phyloP scores from a whole-genome alignment of 2,888 invertebrate genomes.

The Lumbricus terrestris region DNA sequence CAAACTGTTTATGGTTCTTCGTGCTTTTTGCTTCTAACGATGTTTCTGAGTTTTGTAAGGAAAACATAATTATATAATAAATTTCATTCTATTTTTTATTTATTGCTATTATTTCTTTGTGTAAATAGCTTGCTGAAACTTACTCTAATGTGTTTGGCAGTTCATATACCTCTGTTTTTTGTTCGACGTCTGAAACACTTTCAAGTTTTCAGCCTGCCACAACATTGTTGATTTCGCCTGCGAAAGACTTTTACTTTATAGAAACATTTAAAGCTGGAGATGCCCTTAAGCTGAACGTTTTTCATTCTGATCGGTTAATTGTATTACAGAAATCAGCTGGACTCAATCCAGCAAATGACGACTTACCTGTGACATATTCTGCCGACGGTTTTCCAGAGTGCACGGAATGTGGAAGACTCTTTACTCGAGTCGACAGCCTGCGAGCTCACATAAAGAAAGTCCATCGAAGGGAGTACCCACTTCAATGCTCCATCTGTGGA shows the following conservation, averaged over 20 bases:
- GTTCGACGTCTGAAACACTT: neutral
- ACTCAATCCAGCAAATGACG: neutral
- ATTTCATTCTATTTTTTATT: no score
- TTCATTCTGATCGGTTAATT: constrained; percentile 3
- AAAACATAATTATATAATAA: no score
- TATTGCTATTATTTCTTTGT: no score
- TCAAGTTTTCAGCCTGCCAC: neutral
- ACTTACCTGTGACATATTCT: neutral
- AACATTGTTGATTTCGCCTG: neutral
- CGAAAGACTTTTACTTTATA: neutral
- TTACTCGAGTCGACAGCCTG: neutral
- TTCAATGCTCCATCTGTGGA: neutral
- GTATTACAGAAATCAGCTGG: neutral
- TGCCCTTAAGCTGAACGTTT: neutral
- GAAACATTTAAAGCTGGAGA: no score
- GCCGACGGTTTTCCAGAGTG: neutral
- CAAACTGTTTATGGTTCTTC: no score
- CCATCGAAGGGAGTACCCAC: neutral
- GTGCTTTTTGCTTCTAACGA: no score
- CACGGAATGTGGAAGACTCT: neutral
- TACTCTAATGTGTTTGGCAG: neutral
- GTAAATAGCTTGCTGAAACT: neutral
- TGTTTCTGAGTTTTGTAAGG: no score
- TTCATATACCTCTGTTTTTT: neutral
- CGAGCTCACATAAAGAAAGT: neutral